These are phyloP conservation scores for Cyphomyrus plagiostoma DNA, from an alignment of 2,113 vertebrate species.

Conservation along the genomic window DNA sequence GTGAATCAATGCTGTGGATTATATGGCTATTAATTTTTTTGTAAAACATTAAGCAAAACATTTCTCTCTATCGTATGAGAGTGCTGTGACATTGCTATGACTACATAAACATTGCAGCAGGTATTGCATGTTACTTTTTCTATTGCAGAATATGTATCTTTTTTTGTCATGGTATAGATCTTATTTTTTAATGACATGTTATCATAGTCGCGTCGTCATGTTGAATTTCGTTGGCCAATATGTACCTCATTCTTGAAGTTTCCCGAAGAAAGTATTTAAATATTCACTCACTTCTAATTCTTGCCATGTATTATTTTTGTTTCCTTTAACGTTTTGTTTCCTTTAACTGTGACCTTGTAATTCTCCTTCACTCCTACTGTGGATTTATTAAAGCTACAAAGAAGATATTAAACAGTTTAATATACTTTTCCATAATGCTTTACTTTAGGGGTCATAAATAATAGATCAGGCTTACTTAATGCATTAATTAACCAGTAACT, in stretches of 20 bases:
- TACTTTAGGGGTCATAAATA: not conserved
- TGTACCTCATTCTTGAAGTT: not conserved
- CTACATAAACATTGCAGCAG: not conserved
- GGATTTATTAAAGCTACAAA: not conserved
- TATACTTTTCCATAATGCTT: not conserved
- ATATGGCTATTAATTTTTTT: not conserved
- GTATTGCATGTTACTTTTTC: not conserved
- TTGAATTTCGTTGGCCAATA: not conserved
- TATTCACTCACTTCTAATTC: not conserved
- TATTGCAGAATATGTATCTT: not conserved
- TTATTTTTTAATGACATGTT: not conserved
- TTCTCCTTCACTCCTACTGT: not conserved
- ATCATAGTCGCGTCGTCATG: not conserved
- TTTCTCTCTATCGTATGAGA: not conserved
- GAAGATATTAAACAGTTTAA: not conserved
- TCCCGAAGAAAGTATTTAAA: not conserved
- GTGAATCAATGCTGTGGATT: not conserved
- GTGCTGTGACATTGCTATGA: not conserved
- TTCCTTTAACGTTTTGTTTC: not conserved
- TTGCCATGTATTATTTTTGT: not conserved
- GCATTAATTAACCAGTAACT: not conserved
- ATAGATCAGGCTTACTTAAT: not conserved
- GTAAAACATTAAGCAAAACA: not conserved
- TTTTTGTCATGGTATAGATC: not conserved
- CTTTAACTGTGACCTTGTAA: not conserved